Conservation (phyloP, 2,113 vertebrate species). For the Vombatus ursinus region DNA sequence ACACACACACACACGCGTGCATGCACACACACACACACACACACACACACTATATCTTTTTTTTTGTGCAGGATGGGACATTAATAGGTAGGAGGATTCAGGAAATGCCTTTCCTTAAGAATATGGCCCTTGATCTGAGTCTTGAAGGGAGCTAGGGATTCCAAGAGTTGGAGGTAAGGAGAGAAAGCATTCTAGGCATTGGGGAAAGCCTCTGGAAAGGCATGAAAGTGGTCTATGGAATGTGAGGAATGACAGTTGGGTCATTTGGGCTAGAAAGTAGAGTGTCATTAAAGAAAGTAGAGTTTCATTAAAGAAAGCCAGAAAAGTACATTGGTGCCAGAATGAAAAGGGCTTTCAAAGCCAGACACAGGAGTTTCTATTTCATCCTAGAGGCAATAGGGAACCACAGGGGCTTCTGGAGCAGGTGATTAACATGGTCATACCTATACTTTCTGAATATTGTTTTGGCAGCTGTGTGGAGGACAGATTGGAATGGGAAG, state of each 20-base stretch:
- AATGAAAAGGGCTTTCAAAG: background rate
- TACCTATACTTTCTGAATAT: background rate
- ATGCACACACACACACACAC: no score
- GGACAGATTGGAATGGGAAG: background rate
- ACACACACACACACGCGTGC: no score
- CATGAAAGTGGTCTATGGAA: background rate
- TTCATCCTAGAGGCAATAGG: background rate
- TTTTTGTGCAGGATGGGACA: background rate
- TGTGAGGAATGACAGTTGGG: accelerated
- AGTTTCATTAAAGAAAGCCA: no score
- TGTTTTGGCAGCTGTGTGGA: background rate
- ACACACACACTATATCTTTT: background rate
- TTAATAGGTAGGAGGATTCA: background rate
- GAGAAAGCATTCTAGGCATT: background rate
- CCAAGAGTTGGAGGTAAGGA: background rate
- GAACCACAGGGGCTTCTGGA: background rate
- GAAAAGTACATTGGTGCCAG: background rate
- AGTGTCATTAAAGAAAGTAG: no score
- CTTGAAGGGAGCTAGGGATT: no score
- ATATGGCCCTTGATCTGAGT: no score
- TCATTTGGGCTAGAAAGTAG: no score
- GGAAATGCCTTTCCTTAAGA: background rate
- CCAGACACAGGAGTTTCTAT: background rate
- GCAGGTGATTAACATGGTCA: background rate
- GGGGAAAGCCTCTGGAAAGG: background rate